Base-by-base conservation (phyloP, 1,140 invertebrate species). In the Colletes latitarsis region DNA sequence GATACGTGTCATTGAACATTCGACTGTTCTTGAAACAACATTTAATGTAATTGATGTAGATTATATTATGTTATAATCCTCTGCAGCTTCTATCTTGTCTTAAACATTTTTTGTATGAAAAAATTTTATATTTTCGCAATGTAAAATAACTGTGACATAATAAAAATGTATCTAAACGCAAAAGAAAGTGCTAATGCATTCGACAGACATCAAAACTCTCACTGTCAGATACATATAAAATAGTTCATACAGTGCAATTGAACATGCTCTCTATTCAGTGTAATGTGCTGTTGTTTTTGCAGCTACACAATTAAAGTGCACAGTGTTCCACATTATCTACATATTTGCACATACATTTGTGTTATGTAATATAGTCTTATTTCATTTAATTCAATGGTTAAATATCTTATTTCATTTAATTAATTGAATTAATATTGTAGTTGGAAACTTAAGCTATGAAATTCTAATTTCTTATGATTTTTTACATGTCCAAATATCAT, bases 171-270 rank as follows among this genome's bases (percentile, higher is more conserved):
- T 85, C 83, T 89, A 84, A 89, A 82, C 72, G 84, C 81, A 78
- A 89, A 89, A 87, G 84, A 86, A 84, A 85, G 92, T 93, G 92
- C 92, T 93, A 90, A 92, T 87, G 92, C 91, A 93, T 93, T 93
- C 89, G 89, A 89, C 91, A 93, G 90, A 93, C 91, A 93, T 93
- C 92, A 93, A 93, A 93, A 93, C 92, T 93, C 92, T 92, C 91
- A 93, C 90, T 92, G 92, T 93, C 92, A 93, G 92, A 93, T 92
- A 93, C 89, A 92, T 89, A 91, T 86, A 91, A 89, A 77, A 91
- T 84, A 70, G 64, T 83, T 87, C 88, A 89, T 90, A 89, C 86
- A 84, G 91, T 93, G 92, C 92, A 91, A 87, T 89, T 90, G 87
- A 82, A 83, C 92, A 93, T 93, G 92, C 92, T 58, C 89, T 88